These are phyloP conservation scores for Anhinga anhinga DNA, from an alignment of 2,113 vertebrate genomes.

Conservation along the genomic window DNA sequence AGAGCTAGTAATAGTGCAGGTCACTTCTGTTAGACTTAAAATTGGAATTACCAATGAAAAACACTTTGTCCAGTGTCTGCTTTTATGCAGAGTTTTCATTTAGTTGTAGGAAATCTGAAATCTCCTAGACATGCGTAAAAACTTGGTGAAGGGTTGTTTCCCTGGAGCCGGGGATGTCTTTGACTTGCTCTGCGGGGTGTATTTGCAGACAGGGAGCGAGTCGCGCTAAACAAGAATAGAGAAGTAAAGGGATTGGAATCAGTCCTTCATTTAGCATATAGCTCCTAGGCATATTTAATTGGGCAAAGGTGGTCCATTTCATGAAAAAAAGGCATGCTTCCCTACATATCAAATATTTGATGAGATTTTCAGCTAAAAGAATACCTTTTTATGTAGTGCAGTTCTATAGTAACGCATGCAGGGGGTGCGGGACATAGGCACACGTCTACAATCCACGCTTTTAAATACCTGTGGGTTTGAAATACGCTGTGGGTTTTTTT, in stretches of 20 bases:
- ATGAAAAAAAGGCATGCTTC: neutral
- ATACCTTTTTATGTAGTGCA: fast-evolving
- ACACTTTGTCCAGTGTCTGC: neutral
- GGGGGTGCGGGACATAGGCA: neutral
- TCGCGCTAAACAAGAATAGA: neutral
- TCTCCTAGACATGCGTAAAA: neutral
- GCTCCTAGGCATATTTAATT: neutral
- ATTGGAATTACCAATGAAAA: neutral
- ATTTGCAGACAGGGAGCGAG: neutral
- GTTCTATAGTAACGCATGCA: neutral
- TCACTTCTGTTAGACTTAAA: neutral
- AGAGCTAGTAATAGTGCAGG: neutral
- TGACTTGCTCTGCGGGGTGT: neutral
- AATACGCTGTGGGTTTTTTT: neutral
- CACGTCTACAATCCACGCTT: neutral
- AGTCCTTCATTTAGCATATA: neutral
- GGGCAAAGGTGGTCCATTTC: neutral
- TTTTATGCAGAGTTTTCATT: neutral
- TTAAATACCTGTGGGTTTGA: neutral
- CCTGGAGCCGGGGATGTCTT: neutral
- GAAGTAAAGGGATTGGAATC: neutral
- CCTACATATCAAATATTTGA: neutral
- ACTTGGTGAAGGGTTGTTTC: neutral
- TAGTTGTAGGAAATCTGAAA: neutral
- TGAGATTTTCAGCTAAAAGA: neutral